These are phyloP conservation scores for Saccopteryx leptura DNA, from an alignment of 2,113 vertebrate species.

Conservation along the genomic window DNA sequence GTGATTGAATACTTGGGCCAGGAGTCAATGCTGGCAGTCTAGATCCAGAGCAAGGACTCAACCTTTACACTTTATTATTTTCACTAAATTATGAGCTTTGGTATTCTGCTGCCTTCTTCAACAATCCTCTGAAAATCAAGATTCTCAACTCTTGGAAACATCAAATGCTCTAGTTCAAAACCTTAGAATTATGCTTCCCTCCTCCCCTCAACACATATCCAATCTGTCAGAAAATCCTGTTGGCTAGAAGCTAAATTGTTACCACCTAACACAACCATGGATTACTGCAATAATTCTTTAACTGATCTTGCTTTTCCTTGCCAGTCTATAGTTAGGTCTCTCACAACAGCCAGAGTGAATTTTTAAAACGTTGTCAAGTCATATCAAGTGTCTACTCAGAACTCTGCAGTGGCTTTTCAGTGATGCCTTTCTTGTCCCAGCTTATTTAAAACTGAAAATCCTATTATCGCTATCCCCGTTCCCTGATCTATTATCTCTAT, in stretches of 20 bases:
- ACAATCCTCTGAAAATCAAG: neutral
- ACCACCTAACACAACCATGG: neutral
- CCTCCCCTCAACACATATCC: neutral
- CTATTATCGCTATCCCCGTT: neutral
- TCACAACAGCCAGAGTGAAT: neutral
- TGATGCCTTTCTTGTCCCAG: neutral
- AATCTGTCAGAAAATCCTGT: slow-evolving; percentile 12
- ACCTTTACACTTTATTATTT: neutral
- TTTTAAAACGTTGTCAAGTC: neutral
- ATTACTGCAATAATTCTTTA: neutral
- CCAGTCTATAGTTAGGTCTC: neutral
- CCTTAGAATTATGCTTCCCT: neutral
- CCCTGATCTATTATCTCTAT: neutral
- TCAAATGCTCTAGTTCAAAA: neutral
- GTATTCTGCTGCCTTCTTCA: neutral
- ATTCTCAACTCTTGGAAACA: neutral
- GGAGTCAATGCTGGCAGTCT: slow-evolving; percentile 1
- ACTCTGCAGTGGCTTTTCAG: slow-evolving; percentile 14
- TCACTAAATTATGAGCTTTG: neutral
- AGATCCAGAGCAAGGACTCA: neutral
- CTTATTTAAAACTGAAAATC: neutral
- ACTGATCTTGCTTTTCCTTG: neutral
- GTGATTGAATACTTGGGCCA: neutral
- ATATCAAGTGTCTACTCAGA: neutral
- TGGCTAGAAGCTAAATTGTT: neutral